Conservation (phyloP, 2,797 vertebrate genomes). For the Phalloptychus januarius region DNA sequence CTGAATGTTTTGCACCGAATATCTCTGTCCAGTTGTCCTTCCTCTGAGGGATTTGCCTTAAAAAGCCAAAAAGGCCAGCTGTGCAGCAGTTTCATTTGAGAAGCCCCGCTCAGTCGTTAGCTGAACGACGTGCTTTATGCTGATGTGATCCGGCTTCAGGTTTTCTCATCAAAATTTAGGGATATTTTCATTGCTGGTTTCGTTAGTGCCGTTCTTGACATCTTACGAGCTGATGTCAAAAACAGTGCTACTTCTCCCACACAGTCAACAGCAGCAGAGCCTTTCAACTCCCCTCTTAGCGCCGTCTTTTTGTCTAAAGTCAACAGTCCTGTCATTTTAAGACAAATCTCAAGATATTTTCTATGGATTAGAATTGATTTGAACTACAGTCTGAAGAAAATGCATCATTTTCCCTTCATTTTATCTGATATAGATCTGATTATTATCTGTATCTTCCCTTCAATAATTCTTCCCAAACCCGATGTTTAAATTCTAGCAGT, state of each 20-base stretch:
- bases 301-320: conserved; percentile 60
- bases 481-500: conserved; percentile 10
- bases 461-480: neutral
- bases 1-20: conserved; percentile 26
- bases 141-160: conserved; percentile 25
- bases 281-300: conserved; percentile 25
- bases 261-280: conserved; percentile 42
- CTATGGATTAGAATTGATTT: conserved; percentile 52
- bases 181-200: conserved; percentile 24
- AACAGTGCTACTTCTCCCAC: conserved; percentile 61
- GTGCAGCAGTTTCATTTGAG: conserved; percentile 26
- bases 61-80: conserved; percentile 59
- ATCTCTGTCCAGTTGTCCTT: conserved; percentile 27
- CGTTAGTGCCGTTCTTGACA: conserved; percentile 19
- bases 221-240: conserved; percentile 51
- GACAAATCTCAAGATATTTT: conserved; percentile 62
- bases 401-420: conserved; percentile 30
- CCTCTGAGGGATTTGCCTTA: conserved; percentile 13
- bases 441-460: neutral
- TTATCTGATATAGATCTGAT: conserved; percentile 23
- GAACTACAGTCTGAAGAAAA: conserved; percentile 22
- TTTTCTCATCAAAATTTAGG: conserved; percentile 43
- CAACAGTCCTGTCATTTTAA: conserved; percentile 68
- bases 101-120: conserved; percentile 10
- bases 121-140: conserved; percentile 17